These are phyloP conservation scores for Neolamprologus sp. DNA, from an alignment of 2,113 vertebrate genomes.

Conservation along the genomic window DNA sequence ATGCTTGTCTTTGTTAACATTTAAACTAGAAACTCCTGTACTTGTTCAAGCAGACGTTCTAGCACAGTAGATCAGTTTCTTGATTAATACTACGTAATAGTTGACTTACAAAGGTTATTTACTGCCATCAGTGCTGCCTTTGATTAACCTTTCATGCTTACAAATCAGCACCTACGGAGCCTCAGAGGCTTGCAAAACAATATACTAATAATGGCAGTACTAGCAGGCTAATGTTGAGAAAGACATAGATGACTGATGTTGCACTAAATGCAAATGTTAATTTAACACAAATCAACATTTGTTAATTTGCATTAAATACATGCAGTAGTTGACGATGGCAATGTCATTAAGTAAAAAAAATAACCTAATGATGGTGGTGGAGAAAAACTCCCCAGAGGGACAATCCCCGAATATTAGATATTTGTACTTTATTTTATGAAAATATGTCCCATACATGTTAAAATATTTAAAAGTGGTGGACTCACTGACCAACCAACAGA, in stretches of 20 bases:
- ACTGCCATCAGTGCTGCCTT: neutral
- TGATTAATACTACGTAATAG: neutral
- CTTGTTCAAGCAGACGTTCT: neutral
- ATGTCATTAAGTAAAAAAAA: neutral
- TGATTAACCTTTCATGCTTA: neutral
- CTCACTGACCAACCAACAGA: neutral
- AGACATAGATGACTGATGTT: neutral
- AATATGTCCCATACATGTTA: accelerated
- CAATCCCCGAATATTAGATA: accelerated
- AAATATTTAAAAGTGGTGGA: neutral
- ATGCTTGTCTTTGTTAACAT: neutral
- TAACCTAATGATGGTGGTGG: neutral
- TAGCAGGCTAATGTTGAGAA: neutral
- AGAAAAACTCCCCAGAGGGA: neutral
- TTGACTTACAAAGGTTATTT: neutral
- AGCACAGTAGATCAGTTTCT: neutral
- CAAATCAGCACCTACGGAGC: neutral
- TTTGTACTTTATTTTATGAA: neutral
- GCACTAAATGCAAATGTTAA: neutral
- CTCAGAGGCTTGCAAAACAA: neutral
- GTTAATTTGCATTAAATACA: neutral
- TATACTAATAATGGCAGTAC: neutral
- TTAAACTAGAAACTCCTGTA: neutral
- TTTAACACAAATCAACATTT: neutral
- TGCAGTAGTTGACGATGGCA: neutral